Conservation (phyloP, 2,113 vertebrate species). For the Cathartes aura region DNA sequence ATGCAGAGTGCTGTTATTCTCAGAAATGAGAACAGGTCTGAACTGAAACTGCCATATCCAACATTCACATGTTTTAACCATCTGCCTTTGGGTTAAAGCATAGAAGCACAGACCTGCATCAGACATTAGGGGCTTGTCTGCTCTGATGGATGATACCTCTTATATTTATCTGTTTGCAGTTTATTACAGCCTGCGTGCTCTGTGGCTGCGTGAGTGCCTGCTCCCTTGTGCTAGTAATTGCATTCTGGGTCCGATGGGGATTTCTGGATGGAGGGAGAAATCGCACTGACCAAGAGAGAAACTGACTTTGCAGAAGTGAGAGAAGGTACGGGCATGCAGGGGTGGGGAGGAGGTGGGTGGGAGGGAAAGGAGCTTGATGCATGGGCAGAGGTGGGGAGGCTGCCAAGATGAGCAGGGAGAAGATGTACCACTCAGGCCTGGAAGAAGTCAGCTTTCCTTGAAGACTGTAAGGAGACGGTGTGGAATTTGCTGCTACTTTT, state of each 20-base stretch:
- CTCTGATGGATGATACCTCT: not conserved
- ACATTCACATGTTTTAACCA: not conserved
- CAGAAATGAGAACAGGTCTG: not conserved
- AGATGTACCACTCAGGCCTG: not conserved
- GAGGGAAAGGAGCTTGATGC: not conserved
- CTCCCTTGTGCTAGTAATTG: not conserved
- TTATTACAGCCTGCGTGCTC: not conserved
- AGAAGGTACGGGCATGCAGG: not conserved
- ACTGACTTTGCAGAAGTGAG: not conserved
- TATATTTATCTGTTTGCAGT: not conserved
- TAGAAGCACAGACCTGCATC: not conserved
- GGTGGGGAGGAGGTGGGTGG: not conserved
- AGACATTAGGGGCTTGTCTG: not conserved
- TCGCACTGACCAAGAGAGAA: not conserved
- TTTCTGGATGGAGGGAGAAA: not conserved
- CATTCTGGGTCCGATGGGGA: not conserved
- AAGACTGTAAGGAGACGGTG: not conserved
- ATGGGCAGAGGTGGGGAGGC: not conserved
- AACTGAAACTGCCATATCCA: not conserved
- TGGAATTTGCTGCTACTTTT: not conserved
- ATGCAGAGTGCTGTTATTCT: not conserved
- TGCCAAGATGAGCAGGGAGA: not conserved
- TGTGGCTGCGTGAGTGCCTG: not conserved
- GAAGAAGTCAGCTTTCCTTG: not conserved
- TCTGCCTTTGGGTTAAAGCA: not conserved